These are phyloP conservation scores for Leucoma salicis DNA, from an alignment of 2,888 invertebrate species.

Conservation along the genomic window DNA sequence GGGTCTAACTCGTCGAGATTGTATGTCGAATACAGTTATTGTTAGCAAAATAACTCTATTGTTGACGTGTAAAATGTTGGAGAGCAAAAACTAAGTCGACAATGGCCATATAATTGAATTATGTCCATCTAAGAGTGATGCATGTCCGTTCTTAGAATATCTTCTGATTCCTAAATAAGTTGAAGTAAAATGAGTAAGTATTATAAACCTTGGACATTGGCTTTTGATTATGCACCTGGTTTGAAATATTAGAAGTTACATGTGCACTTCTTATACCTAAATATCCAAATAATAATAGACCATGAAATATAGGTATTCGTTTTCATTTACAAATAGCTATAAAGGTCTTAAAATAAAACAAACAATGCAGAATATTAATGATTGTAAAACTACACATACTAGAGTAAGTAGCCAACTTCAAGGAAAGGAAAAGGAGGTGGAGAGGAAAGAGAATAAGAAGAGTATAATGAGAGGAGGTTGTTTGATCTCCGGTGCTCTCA, in stretches of 20 bases:
- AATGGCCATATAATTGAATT: constrained; percentile 74
- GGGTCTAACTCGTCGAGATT: constrained; percentile 39
- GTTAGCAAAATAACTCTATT: constrained; percentile 76
- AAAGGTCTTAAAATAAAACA: no score
- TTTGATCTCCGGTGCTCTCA: no score
- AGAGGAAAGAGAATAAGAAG: no score
- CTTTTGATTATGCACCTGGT: constrained; percentile 13
- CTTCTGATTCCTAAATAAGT: constrained; percentile 1
- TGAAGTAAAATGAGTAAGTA: constrained; percentile 2
- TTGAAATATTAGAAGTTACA: neutral
- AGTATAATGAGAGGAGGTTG: no score
- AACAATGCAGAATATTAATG: no score
- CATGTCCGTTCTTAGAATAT: constrained; percentile 40
- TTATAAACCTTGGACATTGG: constrained; percentile 10
- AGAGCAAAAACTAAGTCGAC: constrained; percentile 61
- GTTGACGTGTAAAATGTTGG: constrained; percentile 51
- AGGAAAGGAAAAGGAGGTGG: no score
- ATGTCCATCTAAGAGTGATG: constrained; percentile 42
- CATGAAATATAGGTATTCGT: no score
- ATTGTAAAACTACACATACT: no score
- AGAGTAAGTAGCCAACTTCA: no score
- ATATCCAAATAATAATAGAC: no score
- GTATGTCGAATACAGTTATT: constrained; percentile 66
- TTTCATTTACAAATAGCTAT: no score
- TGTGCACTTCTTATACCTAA: no score